These are phyloP conservation scores for Adelges cooleyi DNA, from an alignment of 1,140 invertebrate genomes.

Conservation along the genomic window DNA sequence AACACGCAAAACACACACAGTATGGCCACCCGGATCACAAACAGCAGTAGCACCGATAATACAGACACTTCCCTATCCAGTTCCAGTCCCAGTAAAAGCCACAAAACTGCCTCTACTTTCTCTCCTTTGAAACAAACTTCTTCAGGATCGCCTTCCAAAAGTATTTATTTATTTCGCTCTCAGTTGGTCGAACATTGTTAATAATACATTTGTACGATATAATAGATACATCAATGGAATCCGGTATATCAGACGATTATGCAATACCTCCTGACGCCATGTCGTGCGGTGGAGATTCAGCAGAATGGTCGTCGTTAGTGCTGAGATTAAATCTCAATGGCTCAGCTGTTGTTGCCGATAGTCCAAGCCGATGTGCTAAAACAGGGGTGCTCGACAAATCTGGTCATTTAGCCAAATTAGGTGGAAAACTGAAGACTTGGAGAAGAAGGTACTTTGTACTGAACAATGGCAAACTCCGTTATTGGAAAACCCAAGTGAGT, in stretches of 20 bases:
- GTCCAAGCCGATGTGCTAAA: background rate
- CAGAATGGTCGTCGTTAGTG: constrained; percentile 34
- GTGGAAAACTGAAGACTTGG: constrained; percentile 93
- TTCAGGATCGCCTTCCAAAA: constrained; percentile 69
- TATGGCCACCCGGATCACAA: constrained; percentile 40
- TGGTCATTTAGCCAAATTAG: constrained; percentile 85
- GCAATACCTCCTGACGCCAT: constrained; percentile 87
- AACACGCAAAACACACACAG: constrained; percentile 32
- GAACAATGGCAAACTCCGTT: constrained; percentile 78
- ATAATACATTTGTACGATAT: background rate
- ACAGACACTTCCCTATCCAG: constrained; percentile 41
- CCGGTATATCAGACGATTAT: constrained; percentile 89
- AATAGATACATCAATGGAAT: constrained; percentile 79
- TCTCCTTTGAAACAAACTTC: constrained; percentile 74
- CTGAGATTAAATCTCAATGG: constrained; percentile 7
- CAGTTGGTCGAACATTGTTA: too few relatives aligned
- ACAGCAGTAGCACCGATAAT: constrained; percentile 39
- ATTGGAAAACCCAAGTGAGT: constrained; percentile 72
- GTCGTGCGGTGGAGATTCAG: constrained; percentile 56
- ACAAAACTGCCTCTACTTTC: constrained; percentile 68
- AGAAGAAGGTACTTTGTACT: constrained; percentile 86
- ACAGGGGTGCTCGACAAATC: constrained; percentile 72
- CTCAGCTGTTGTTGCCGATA: constrained; percentile 37
- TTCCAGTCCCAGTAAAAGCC: constrained; percentile 70
- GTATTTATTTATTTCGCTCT: constrained; percentile 46